phyloP scores from a whole-genome alignment of 2,888 invertebrate species.

The Drosophila cracens region DNA sequence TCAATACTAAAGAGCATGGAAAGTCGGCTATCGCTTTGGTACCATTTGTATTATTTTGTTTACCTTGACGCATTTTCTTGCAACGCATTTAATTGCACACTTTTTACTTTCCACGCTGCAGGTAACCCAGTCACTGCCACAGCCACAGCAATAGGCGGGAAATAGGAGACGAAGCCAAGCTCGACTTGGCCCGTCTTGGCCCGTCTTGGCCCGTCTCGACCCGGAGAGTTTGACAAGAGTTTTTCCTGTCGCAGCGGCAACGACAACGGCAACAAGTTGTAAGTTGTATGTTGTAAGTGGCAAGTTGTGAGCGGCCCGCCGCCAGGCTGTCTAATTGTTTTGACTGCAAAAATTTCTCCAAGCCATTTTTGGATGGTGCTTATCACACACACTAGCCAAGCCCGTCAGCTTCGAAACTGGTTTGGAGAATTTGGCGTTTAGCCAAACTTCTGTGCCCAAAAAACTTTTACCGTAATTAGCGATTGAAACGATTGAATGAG shows the following conservation, averaged over 20 bases:
- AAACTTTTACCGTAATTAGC: constrained; percentile 41
- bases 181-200: not conserved
- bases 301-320: constrained; percentile 55
- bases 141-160: constrained; percentile 13
- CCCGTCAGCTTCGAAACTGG: constrained; percentile 47
- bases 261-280: constrained; percentile 63
- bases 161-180: constrained; percentile 19
- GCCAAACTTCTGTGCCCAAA: constrained; percentile 3
- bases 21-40: not conserved
- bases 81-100: constrained; percentile 60
- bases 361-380: constrained; percentile 56
- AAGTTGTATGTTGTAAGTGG: constrained; percentile 44
- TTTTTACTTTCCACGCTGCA: constrained; percentile 57
- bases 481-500: constrained; percentile 18
- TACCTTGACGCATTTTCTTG: constrained; percentile 34
- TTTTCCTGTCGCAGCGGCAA: constrained; percentile 34
- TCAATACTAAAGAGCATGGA: constrained; percentile 5
- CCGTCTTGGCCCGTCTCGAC: not conserved
- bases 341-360: constrained; percentile 68
- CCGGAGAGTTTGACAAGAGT: constrained; percentile 10
- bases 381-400: constrained; percentile 22
- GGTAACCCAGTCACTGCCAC: constrained; percentile 19
- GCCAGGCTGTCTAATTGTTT: constrained; percentile 67
- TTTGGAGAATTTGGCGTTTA: constrained; percentile 48
- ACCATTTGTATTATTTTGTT: constrained; percentile 15